phyloP scores from a whole-genome alignment of 2,113 vertebrate genomes.

The Tympanuchus pallidicinctus region DNA sequence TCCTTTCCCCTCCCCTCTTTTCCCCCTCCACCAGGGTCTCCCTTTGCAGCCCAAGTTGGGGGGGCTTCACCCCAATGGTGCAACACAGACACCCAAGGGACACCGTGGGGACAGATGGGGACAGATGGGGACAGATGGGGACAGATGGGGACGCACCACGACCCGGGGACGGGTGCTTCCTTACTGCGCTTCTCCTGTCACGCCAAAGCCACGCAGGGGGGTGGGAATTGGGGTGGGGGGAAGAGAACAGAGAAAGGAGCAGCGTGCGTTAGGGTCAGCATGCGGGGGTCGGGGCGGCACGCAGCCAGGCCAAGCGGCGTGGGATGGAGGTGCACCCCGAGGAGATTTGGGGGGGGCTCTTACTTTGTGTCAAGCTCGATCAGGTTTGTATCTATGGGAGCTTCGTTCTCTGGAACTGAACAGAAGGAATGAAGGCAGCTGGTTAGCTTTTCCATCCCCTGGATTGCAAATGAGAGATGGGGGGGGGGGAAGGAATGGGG shows the following conservation, averaged over 20 bases:
- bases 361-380: slow-evolving; percentile 98
- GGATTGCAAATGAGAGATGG: neutral
- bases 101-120: no score
- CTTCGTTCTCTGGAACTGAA: slow-evolving; percentile 89
- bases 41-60: no score
- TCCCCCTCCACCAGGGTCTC: no score
- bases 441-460: neutral
- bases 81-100: no score
- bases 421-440: neutral
- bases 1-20: no score
- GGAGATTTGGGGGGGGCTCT: slow-evolving; percentile 32
- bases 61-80: no score
- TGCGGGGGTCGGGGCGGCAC: neutral
- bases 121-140: no score
- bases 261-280: neutral
- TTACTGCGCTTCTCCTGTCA: slow-evolving; percentile 62
- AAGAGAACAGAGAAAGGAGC: slow-evolving; percentile 18
- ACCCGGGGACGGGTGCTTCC: neutral
- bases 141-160: no score
- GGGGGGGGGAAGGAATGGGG: no score
- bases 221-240: neutral
- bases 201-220: slow-evolving; percentile 20
- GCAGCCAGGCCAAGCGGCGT: neutral
- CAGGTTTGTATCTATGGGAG: slow-evolving; percentile 91
- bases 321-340: neutral